Conservation (phyloP, 2,888 invertebrate genomes). For the Idaea aversata region DNA sequence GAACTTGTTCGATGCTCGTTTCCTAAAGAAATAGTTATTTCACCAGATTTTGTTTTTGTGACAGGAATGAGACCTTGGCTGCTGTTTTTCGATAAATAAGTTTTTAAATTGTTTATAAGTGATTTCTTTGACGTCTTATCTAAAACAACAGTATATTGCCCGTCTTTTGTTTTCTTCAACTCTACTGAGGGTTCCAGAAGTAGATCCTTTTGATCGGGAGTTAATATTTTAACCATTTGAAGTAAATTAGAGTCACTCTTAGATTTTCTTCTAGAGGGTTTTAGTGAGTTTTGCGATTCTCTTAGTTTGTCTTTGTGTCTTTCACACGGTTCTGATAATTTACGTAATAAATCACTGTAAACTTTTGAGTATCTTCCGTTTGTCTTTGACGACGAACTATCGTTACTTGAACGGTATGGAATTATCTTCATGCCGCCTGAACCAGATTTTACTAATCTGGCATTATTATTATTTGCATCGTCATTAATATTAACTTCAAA, state of each 20-base stretch:
- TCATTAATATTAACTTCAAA: constrained; percentile 43
- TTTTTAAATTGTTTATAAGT: constrained; percentile 48
- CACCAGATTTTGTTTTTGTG: constrained; percentile 40
- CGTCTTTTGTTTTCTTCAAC: constrained; percentile 44
- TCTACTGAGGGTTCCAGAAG: constrained; percentile 30
- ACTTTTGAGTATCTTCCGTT: constrained; percentile 20
- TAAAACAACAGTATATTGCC: constrained; percentile 46
- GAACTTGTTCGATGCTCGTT: constrained; percentile 27
- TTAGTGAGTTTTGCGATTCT: constrained; percentile 15
- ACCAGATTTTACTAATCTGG: constrained; percentile 42
- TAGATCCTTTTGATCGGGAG: constrained; percentile 30
- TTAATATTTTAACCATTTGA: constrained; percentile 33
- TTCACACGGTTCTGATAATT: constrained; percentile 24
- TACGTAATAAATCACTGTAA: constrained; percentile 34
- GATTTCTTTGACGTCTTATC: constrained; percentile 48
- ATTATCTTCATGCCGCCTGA: constrained; percentile 53
- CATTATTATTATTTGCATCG: constrained; percentile 33
- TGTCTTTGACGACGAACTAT: background rate
- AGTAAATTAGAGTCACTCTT: constrained; percentile 46
- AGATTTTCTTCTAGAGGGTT: constrained; percentile 29
- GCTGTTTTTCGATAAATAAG: constrained; percentile 34
- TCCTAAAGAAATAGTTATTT: constrained; percentile 44
- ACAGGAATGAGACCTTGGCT: constrained; percentile 41
- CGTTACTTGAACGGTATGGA: constrained; percentile 6
- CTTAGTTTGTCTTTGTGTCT: constrained; percentile 17